Evolutionary conservation across 1,140 invertebrate species (phyloP), one percentile per base, ranked within the genome.

Genomic region (Mycetomoellerius zeteki): DNA sequence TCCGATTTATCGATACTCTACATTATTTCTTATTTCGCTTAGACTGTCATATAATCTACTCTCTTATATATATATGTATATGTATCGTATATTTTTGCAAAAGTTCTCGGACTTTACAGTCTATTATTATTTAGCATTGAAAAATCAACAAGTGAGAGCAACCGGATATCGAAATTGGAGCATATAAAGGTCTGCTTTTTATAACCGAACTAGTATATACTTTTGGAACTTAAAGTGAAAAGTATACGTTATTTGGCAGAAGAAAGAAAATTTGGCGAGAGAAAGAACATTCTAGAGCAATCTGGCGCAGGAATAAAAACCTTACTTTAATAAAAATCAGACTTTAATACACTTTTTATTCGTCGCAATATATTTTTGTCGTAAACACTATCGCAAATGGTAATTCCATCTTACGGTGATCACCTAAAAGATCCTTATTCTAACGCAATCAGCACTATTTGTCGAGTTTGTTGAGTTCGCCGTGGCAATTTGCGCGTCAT

Each of bases 381-480:
- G 6, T 7, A 7, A 19, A 67, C 3, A 21, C 43, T 56, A 24
- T 16, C 5, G 37, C 37, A 47, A 16, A 12, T 62, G n/a, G 64
- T 60, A 60, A 54, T 81, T 37, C 8, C 24, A 21, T 43, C 50
- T 69, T 81, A 54, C 14, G 3, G 24, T 7, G 37, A 47, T 82
- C 14, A 73, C n/a, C 33, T 54, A 27, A 19, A 16, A 84, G 27
- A 24, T 73, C 5, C 27, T 60, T 47, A 60, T 12, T 58, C 33
- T 50, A 82, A 73, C 19, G 8, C 37, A n/a, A 75, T 75, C 69
- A 24, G 37, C n/a, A 14, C 6, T 84, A 60, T 84, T 75, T 73
- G 54, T 14, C 14, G 24, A 50, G 1, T 80, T 67, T 14, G 21
- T 52, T n/a, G n/a, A 75, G 56, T 12, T 30, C 50, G 12, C 6